Evolutionary conservation across 2,113 vertebrate species (phyloP), one percentile per base, ranked within the genome.

Genomic region (Nothoprocta pentlandii): DNA sequence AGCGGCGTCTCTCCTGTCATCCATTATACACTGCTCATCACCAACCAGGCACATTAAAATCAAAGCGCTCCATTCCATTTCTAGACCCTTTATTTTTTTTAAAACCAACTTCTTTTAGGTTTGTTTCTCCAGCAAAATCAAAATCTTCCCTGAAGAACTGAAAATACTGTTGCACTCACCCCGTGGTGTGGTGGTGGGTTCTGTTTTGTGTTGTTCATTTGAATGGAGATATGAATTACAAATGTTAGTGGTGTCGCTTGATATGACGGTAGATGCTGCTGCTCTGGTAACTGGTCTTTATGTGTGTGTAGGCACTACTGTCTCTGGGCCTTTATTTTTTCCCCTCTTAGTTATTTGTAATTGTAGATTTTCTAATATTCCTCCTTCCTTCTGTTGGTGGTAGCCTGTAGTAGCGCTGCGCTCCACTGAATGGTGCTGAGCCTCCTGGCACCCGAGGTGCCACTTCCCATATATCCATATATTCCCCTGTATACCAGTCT

Each of bases 21-120:
- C 2, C 75, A 94, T 92, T 94, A 80, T 67, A 85, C 64, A 10
- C 67, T 74, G 51, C 91, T 94, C 61, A 91, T 91, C 87, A 56
- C 78, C 82, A 87, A 95, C 89, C 87, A 19, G 5, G 61, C 78
- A 30, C 75, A 74, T 69, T 76, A 42, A 89, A 94, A 92, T 89
- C 93, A 94, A 96, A 94, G 78, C 44, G 62, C 63, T 91, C 54
- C 23, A 34, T 93, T 93, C n/a, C 80, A 12, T 64, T 85, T 17
- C 74, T 68, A 77, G 61, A 49, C 41, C 59, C 12, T 61, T 61
- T 28, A 19, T 42, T 64, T 30, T 42, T 41, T 64, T 64, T 64
- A 59, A 58, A 19, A 49, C 42, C 42, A 84, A 41, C 36, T 39
- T 62, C 30, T 68, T 89, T 22, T 34, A 83, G 53, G 36, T n/a